Evolutionary conservation across 1,140 invertebrate genomes (phyloP), one percentile per base, ranked within the genome.

Genomic region (Micrasema minimum): DNA sequence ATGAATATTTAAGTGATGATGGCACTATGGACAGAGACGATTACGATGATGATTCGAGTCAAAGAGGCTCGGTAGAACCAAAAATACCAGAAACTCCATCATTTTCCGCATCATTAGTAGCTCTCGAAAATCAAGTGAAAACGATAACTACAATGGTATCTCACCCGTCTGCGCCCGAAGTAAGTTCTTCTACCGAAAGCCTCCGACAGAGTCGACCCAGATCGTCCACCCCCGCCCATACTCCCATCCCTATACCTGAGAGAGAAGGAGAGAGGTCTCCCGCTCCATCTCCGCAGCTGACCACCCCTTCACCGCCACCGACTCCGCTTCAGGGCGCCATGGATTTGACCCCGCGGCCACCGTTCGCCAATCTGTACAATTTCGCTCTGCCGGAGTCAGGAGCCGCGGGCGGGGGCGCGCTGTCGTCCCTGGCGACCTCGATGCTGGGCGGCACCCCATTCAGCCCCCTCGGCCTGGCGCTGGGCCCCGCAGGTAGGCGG

Each of bases 391-490:
- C 89, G 86, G 87, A 86, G 64, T 87, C 86, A 41, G 91, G 90
- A 16, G 86, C 92, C 77, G 91, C 91, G 66, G 92, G 92, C 75
- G 87, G 93, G 76, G 89, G 90, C 14, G 90, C 91, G 23, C 93
- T 92, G 69, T 91, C 92, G 69, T 81, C 87, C 82, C 73, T 87
- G 84, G 79, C 90, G 86, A 69, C 91, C 90, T 78, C 88, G 83
- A 74, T 82, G 82, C 82, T 88, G 79, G 78, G 89, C 77, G 80
- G 86, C 86, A 81, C 89, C 75, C 79, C 88, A 81, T 95, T 93
- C 88, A 94, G 91, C 86, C 92, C 92, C 75, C 88, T 93, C 76
- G 91, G 91, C 79, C 87, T 93, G 76, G 90, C 90, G 80, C 90
- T 90, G 76, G 91, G 87, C 82, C 91, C 90, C 85, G 88, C 90